Evolutionary conservation across 1,140 invertebrate genomes (phyloP).

Genomic region (Magallana angulata): DNA sequence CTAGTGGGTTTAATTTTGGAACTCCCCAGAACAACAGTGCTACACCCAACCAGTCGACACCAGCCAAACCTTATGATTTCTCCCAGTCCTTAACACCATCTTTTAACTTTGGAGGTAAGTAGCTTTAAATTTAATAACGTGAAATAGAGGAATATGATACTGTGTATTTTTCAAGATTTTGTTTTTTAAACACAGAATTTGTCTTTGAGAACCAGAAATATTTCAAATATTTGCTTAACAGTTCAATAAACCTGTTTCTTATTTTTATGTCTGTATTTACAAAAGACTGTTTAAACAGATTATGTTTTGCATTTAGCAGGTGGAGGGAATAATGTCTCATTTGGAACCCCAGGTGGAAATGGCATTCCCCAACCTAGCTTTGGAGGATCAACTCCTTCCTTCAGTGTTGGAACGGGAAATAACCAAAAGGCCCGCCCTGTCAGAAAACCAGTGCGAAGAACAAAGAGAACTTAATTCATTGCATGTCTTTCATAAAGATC

Average conservation of each 20-base stretch:
- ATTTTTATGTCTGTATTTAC: no score
- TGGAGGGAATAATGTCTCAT: background rate
- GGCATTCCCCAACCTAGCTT: background rate
- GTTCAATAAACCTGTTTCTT: no score
- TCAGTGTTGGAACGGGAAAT: background rate
- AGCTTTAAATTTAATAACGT: no score
- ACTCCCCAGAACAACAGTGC: conserved; percentile 20
- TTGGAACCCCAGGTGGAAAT: conserved; percentile 15
- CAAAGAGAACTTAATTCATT: background rate
- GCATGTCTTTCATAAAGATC: background rate
- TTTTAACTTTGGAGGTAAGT: conserved; percentile 17
- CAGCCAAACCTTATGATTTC: background rate
- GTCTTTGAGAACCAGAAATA: no score
- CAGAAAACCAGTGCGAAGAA: background rate
- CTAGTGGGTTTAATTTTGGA: conserved; percentile 9
- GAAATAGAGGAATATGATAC: no score
- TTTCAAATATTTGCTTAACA: no score
- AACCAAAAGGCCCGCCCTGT: background rate
- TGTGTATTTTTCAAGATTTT: no score
- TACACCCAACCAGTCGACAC: conserved; percentile 6
- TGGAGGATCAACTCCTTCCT: background rate
- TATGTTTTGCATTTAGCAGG: background rate
- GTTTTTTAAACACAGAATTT: no score
- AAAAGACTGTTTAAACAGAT: no score
- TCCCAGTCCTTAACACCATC: conserved; percentile 8